phyloP scores from a whole-genome alignment of 2,888 invertebrate species.

The Sthenelais limicola region DNA sequence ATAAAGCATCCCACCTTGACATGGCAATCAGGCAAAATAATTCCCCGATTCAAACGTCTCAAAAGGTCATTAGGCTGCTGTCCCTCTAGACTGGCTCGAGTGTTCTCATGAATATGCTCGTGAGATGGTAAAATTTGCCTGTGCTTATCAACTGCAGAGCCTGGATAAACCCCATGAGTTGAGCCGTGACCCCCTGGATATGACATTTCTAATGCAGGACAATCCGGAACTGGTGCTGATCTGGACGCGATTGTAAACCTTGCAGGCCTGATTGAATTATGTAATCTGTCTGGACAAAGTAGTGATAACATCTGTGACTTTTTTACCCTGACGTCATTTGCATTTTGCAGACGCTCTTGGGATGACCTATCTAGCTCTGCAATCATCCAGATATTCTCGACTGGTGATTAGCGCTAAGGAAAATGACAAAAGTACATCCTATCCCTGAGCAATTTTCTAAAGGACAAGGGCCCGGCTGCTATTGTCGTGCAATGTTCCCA shows the following conservation, averaged over 20 bases:
- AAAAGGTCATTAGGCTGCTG: conserved; percentile 25
- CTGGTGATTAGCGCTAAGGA: too few species aligned
- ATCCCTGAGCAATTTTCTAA: too few species aligned
- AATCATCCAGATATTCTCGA: too few species aligned
- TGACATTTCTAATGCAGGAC: not conserved
- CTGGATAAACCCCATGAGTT: not conserved
- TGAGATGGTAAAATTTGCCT: too few species aligned
- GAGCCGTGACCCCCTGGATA: not conserved
- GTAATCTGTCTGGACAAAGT: conserved; percentile 32
- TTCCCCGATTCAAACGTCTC: conserved; percentile 24
- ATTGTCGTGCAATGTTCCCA: too few species aligned
- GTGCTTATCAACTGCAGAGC: conserved; percentile 20
- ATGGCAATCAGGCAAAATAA: conserved; percentile 35
- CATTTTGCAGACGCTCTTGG: too few species aligned
- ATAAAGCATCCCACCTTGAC: not conserved
- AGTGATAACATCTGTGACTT: conserved; percentile 35
- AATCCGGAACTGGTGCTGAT: conserved; percentile 27
- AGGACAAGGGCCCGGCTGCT: too few species aligned
- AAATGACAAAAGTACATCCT: too few species aligned
- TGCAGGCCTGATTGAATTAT: conserved; percentile 30
- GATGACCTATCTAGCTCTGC: too few species aligned
- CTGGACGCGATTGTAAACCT: conserved; percentile 17
- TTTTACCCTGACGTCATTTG: conserved; percentile 32
- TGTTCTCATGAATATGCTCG: conserved; percentile 22
- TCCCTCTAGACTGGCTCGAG: conserved; percentile 4